A percentile compares a stretch with the other conserved stretches of the same genome.
phyloP scores from a whole-genome alignment of 2,797 vertebrate genomes.

The Emys orbicularis region DNA sequence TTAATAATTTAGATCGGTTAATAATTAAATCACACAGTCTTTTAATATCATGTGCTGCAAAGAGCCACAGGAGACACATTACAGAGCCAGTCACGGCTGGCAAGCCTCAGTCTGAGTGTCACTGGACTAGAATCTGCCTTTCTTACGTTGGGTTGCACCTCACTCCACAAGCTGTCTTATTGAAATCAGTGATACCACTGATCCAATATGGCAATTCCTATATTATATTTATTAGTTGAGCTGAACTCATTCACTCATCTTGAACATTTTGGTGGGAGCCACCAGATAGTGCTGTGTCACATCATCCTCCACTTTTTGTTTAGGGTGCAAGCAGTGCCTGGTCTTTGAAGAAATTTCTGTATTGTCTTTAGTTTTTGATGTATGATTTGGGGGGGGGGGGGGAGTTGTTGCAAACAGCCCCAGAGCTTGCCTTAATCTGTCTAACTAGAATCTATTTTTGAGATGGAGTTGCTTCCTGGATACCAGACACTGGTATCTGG shows the following conservation, averaged over 20 bases:
- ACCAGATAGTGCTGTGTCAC: neutral
- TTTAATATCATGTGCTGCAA: neutral
- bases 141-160: too few species aligned
- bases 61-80: neutral
- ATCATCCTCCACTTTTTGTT: neutral
- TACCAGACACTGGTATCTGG: neutral
- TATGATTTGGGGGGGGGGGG: neutral
- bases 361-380: neutral
- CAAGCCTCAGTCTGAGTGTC: neutral
- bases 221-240: neutral
- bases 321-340: neutral
- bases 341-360: neutral
- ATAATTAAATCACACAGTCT: neutral
- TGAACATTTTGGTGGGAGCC: neutral
- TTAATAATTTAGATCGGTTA: neutral
- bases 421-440: fast-evolving
- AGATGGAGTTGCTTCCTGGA: neutral
- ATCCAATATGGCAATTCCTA: neutral
- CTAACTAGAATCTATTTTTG: neutral
- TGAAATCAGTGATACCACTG: neutral
- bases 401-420: neutral
- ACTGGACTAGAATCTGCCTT: neutral
- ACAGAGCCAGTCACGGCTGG: neutral
- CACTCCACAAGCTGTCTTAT: neutral
- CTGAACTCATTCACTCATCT: neutral